Percentiles rank a stretch among this genome's conserved stretches.
Conservation (phyloP, 2,888 invertebrate genomes). For the Agonopterix arenella region DNA sequence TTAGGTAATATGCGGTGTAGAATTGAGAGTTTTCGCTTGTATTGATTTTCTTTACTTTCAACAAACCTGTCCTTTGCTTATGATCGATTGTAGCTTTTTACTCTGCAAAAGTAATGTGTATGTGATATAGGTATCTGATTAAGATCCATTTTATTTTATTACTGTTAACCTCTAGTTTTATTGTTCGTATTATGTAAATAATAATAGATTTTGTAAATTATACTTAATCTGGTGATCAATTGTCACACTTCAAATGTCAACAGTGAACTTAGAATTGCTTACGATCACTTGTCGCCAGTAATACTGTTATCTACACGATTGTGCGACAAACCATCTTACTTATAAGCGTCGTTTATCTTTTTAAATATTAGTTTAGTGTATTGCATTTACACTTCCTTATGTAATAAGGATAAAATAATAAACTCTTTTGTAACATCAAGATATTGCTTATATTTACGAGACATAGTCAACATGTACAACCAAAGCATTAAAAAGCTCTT, state of each 20-base stretch:
- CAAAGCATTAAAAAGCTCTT: neutral
- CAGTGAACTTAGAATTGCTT: slow-evolving; percentile 4
- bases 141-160: slow-evolving; percentile 61
- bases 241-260: slow-evolving; percentile 2
- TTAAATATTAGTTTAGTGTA: slow-evolving; percentile 11
- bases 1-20: too few species aligned
- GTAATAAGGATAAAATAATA: slow-evolving; percentile 15
- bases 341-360: neutral
- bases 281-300: slow-evolving; percentile 8
- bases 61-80: slow-evolving; percentile 39
- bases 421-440: neutral
- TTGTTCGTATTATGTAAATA: slow-evolving; percentile 60
- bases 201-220: slow-evolving; percentile 56
- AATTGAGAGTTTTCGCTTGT: too few species aligned
- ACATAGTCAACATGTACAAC: slow-evolving; percentile 9
- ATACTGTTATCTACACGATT: neutral
- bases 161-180: slow-evolving; percentile 54
- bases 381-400: slow-evolving; percentile 24
- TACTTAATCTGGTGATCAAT: slow-evolving; percentile 35
- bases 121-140: slow-evolving; percentile 66
- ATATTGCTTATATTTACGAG: slow-evolving; percentile 12
- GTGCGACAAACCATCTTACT: neutral
- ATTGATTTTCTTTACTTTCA: slow-evolving; percentile 39
- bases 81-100: slow-evolving; percentile 39
- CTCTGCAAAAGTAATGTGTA: slow-evolving; percentile 50